Evolutionary conservation across 2,888 invertebrate genomes (phyloP).

Genomic region (Meghimatium bilineatum): DNA sequence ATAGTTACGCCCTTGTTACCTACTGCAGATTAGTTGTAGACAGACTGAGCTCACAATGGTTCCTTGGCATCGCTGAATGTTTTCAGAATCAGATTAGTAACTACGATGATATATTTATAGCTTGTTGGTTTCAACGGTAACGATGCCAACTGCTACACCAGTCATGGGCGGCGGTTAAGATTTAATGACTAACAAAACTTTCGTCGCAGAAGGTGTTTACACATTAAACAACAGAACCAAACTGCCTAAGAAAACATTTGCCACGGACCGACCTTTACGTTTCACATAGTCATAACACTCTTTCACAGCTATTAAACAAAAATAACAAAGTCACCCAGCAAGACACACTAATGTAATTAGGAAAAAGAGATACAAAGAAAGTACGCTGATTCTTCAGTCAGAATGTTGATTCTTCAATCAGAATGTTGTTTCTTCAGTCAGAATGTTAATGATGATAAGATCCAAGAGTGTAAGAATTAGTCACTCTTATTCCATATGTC

Average conservation of each 20-base stretch:
- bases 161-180: background rate
- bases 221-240: background rate
- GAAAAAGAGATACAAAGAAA: no score
- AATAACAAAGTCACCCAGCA: no score
- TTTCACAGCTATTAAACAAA: no score
- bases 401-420: no score
- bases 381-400: no score
- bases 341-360: no score
- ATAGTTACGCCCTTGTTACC: background rate
- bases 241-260: background rate
- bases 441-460: no score
- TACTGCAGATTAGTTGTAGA: background rate
- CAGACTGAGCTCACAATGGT: background rate
- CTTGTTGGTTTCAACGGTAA: background rate
- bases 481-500: no score
- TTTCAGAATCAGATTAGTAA: background rate
- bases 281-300: no score
- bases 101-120: background rate
- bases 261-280: background rate
- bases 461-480: no score
- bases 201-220: background rate
- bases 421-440: no score
- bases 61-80: background rate
- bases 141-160: background rate
- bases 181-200: background rate